phyloP scores from a whole-genome alignment of 2,113 vertebrate genomes.

The Lamprologus tigripictilis region DNA sequence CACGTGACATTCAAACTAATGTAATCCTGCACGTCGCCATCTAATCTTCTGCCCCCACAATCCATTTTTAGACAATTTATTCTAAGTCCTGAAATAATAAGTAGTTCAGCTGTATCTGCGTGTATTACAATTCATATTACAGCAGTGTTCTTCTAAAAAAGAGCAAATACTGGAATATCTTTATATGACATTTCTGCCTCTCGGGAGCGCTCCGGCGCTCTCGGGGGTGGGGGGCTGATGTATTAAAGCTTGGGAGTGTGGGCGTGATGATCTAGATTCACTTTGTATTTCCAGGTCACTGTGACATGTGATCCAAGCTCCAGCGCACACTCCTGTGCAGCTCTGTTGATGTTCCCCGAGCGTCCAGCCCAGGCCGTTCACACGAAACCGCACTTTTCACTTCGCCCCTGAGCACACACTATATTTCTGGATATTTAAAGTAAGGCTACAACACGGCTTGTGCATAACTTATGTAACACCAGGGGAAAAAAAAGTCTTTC shows the following conservation, averaged over 20 bases:
- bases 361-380: neutral
- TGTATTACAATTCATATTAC: neutral
- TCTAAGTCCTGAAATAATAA: neutral
- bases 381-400: accelerated
- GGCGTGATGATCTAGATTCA: constrained; percentile 31
- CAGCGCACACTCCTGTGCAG: neutral
- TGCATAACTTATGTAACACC: neutral
- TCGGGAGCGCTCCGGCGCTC: neutral
- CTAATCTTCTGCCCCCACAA: neutral
- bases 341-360: neutral
- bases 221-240: neutral
- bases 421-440: neutral
- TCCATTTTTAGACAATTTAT: constrained; percentile 13
- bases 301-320: neutral
- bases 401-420: neutral
- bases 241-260: neutral
- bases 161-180: constrained; percentile 15
- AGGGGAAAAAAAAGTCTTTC: neutral
- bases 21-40: neutral
- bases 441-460: neutral
- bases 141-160: neutral
- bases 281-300: constrained; percentile 41
- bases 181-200: neutral
- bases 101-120: neutral
- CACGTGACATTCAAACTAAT: neutral